Percentiles rank a stretch among this genome's conserved stretches.
phyloP scores from a whole-genome alignment of 1,140 invertebrate species.

The Drosophila ambigua region DNA sequence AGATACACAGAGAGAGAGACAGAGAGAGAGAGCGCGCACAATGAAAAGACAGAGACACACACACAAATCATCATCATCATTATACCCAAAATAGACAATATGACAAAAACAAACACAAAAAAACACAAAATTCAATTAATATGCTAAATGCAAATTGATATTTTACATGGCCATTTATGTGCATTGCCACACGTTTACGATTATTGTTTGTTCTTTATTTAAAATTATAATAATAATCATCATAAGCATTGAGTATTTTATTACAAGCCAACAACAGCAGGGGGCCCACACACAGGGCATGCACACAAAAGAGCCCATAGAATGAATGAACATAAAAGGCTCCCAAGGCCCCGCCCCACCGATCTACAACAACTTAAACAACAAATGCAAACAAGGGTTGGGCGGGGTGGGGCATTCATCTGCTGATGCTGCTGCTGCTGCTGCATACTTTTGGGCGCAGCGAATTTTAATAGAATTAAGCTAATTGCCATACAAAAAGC shows the following conservation, averaged over 20 bases:
- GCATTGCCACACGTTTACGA: conserved; percentile 42
- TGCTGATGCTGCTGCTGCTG: not conserved
- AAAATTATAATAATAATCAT: conserved; percentile 28
- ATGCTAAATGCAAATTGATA: conserved; percentile 80
- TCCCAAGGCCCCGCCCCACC: no score
- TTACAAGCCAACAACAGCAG: no score
- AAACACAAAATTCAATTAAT: conserved; percentile 77
- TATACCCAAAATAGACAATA: conserved; percentile 49
- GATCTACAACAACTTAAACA: no score
- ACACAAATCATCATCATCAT: conserved; percentile 35
- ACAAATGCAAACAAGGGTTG: no score
- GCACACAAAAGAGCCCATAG: no score
- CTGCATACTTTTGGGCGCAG: conserved; percentile 38
- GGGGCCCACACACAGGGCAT: no score
- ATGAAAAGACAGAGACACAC: not conserved
- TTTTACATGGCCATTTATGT: conserved; percentile 45
- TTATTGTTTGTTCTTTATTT: conserved; percentile 38
- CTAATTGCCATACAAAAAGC: conserved; percentile 70
- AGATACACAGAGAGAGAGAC: no score
- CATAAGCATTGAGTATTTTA: conserved; percentile 19
- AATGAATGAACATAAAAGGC: no score
- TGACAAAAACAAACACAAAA: conserved; percentile 63
- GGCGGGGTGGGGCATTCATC: not conserved
- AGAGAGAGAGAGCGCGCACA: not conserved
- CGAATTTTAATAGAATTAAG: conserved; percentile 73